Evolutionary conservation across 2,113 vertebrate genomes (phyloP).

Genomic region (Hepsetus odoe): DNA sequence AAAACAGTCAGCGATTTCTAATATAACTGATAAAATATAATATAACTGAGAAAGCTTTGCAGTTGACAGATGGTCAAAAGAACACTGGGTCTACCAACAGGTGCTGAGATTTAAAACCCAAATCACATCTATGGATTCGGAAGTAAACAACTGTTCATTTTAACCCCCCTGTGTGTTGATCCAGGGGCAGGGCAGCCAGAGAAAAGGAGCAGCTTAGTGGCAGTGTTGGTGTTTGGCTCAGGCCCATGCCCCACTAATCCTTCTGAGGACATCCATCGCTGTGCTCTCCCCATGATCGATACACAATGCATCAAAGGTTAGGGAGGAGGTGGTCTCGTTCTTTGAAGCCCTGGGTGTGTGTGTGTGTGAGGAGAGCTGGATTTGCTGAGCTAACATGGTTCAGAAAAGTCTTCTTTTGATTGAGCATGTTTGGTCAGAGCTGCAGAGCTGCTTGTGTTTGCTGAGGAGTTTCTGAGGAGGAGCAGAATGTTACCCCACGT

Average conservation of each 20-base stretch:
- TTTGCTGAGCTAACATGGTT: slow-evolving; percentile 87
- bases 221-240: slow-evolving; percentile 67
- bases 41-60: background rate
- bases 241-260: slow-evolving; percentile 65
- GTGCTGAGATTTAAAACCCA: background rate
- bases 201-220: slow-evolving; percentile 40
- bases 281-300: slow-evolving; percentile 81
- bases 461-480: slow-evolving; percentile 82
- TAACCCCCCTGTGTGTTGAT: background rate
- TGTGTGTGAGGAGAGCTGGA: slow-evolving; percentile 67
- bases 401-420: slow-evolving; percentile 80
- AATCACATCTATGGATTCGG: background rate
- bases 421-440: slow-evolving; percentile 89
- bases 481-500: slow-evolving; percentile 70
- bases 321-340: slow-evolving; percentile 82
- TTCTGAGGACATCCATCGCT: slow-evolving; percentile 50
- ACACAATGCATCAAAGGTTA: slow-evolving; percentile 83
- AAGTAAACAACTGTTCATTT: slow-evolving; percentile 1
- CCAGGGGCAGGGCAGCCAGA: background rate
- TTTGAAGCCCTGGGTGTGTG: slow-evolving; percentile 85
- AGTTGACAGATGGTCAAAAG: no score
- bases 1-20: no score
- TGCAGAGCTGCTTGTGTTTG: slow-evolving; percentile 82
- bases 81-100: background rate
- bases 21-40: no score